Conservation (phyloP, 2,113 vertebrate genomes). For the Numenius arquata region DNA sequence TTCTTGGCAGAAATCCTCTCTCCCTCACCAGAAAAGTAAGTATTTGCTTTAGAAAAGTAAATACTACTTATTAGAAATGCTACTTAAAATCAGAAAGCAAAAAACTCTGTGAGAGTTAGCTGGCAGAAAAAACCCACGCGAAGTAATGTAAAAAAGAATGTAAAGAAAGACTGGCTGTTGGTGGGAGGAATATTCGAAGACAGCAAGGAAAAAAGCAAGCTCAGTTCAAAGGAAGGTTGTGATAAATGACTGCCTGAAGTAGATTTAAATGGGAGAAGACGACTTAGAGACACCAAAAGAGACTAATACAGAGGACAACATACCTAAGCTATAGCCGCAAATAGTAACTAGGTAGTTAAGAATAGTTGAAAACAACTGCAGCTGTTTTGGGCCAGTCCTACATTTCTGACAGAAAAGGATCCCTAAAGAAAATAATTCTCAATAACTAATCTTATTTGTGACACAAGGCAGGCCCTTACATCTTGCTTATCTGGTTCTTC, state of each 20-base stretch:
- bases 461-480: background rate
- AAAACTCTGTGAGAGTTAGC: background rate
- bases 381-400: background rate
- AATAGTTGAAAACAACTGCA: background rate
- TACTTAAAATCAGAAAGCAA: conserved; percentile 1
- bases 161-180: conserved; percentile 26
- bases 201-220: background rate
- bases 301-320: background rate
- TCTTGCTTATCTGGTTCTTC: background rate
- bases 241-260: background rate
- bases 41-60: background rate
- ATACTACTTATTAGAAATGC: background rate
- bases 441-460: background rate
- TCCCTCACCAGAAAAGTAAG: background rate
- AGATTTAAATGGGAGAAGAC: background rate
- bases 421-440: background rate
- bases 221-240: background rate
- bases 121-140: background rate
- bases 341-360: background rate
- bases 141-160: background rate
- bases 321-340: background rate
- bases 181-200: conserved; percentile 13
- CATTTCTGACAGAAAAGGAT: background rate
- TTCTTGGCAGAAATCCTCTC: background rate
- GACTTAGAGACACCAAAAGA: background rate